phyloP scores from a whole-genome alignment of 2,113 vertebrate species.

The Oceanodroma tethys region DNA sequence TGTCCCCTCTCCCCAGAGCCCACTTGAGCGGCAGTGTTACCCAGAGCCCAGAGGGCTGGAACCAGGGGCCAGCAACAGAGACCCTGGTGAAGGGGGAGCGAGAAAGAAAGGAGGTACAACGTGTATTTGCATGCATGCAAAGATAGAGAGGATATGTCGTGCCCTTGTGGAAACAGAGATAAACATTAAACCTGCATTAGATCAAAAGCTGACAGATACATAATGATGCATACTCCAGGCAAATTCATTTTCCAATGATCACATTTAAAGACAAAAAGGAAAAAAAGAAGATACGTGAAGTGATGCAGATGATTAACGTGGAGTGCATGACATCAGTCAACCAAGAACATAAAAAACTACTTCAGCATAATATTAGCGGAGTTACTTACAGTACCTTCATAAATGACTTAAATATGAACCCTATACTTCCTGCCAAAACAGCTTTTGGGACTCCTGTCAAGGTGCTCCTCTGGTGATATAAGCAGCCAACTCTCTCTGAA shows the following conservation, averaged over 20 bases:
- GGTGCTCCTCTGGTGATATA: background rate
- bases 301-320: background rate
- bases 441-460: background rate
- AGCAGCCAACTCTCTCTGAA: background rate
- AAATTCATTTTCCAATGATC: background rate
- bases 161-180: background rate
- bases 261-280: background rate
- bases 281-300: background rate
- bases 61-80: background rate
- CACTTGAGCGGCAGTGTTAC: background rate
- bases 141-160: background rate
- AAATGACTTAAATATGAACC: background rate
- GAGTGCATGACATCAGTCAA: background rate
- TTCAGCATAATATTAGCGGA: background rate
- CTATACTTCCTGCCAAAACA: background rate
- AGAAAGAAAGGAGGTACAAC: background rate
- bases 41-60: background rate
- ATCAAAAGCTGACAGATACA: background rate
- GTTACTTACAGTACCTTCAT: background rate
- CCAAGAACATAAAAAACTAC: background rate
- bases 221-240: background rate
- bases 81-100: background rate
- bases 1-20: background rate
- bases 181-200: background rate
- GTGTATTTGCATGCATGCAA: background rate